These are phyloP conservation scores for Silurus meridionalis DNA, from an alignment of 2,113 vertebrate genomes.

Conservation along the genomic window DNA sequence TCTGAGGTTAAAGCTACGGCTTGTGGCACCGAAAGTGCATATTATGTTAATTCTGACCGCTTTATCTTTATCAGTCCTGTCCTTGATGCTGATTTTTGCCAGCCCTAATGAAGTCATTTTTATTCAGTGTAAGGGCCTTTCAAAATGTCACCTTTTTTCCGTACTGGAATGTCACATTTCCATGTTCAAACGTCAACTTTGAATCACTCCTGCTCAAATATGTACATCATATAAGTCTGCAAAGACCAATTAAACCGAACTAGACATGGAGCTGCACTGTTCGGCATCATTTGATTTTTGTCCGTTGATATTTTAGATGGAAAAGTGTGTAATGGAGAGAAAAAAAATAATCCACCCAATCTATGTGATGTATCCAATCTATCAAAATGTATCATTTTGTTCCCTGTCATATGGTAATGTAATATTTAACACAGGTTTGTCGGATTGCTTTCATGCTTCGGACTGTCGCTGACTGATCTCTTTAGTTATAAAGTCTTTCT, in stretches of 20 bases:
- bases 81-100: constrained; percentile 52
- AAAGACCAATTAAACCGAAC: constrained; percentile 68
- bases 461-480: background rate
- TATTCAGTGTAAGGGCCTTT: constrained; percentile 62
- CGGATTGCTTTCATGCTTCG: background rate
- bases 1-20: background rate
- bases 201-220: constrained; percentile 48
- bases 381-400: constrained; percentile 9
- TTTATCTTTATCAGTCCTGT: constrained; percentile 50
- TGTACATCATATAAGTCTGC: constrained; percentile 57
- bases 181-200: constrained; percentile 68
- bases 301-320: constrained; percentile 58
- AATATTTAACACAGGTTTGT: constrained; percentile 13
- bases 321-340: constrained; percentile 48
- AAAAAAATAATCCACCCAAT: background rate
- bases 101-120: constrained; percentile 71
- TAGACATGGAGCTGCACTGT: constrained; percentile 57
- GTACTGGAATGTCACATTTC: constrained; percentile 72
- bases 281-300: constrained; percentile 59
- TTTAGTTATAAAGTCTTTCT: background rate
- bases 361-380: constrained; percentile 1
- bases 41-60: constrained; percentile 34
- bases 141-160: constrained; percentile 68
- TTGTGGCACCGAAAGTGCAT: background rate
- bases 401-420: constrained; percentile 9